Evolutionary conservation across 2,888 invertebrate species (phyloP).

Genomic region (Therioaphis trifolii): DNA sequence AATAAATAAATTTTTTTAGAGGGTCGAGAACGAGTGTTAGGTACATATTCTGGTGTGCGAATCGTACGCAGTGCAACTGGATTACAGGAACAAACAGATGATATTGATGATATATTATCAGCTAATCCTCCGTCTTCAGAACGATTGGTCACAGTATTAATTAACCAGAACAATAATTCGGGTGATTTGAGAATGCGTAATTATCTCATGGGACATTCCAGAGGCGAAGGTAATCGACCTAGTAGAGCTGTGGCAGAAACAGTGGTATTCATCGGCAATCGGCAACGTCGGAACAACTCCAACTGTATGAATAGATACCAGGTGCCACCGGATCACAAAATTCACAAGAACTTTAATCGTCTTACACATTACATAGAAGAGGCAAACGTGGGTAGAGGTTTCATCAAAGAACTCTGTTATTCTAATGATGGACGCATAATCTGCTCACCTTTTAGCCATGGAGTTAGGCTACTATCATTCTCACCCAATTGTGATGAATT

Average conservation of each 20-base stretch:
- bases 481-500: constrained; percentile 82
- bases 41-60: constrained; percentile 64
- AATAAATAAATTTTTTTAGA: constrained; percentile 23
- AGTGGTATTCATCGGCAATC: constrained; percentile 47
- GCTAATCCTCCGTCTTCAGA: neutral
- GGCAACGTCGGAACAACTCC: constrained; percentile 18
- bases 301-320: constrained; percentile 54
- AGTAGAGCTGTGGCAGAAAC: constrained; percentile 6
- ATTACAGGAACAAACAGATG: constrained; percentile 62
- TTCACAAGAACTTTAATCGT: constrained; percentile 77
- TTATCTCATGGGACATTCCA: constrained; percentile 5
- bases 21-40: constrained; percentile 64
- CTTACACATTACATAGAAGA: constrained; percentile 87
- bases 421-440: constrained; percentile 90
- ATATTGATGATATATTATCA: constrained; percentile 24
- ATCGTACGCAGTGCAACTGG: constrained; percentile 67
- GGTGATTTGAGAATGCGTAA: constrained; percentile 19
- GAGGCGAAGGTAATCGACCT: neutral
- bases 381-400: constrained; percentile 84
- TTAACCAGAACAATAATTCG: constrained; percentile 6
- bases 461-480: constrained; percentile 86
- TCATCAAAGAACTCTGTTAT: constrained; percentile 92
- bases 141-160: constrained; percentile 44
- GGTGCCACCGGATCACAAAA: constrained; percentile 66
- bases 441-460: constrained; percentile 89